Evolutionary conservation across 2,113 vertebrate species (phyloP).

Genomic region (Alces alces): DNA sequence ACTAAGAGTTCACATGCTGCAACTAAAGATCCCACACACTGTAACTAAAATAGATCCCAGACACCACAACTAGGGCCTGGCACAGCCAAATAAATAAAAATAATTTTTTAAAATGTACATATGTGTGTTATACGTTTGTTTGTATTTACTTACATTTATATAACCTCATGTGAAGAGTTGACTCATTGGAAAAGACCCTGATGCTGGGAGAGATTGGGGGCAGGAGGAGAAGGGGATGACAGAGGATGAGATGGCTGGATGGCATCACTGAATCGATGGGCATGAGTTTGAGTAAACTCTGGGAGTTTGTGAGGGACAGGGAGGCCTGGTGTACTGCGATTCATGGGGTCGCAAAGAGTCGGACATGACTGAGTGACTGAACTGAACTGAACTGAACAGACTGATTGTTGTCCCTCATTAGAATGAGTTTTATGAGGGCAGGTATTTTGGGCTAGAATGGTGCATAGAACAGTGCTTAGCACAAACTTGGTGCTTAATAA

Average conservation of each 20-base stretch:
- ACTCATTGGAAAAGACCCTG: no score
- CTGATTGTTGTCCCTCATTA: no score
- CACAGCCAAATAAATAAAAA: not conserved
- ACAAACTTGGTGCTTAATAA: not conserved
- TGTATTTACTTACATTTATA: not conserved
- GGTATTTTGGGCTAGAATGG: not conserved
- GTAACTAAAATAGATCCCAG: not conserved
- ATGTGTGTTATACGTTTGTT: not conserved
- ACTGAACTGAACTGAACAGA: no score
- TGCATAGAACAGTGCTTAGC: not conserved
- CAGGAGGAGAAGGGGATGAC: no score
- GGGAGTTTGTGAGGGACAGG: no score
- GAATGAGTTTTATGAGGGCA: not conserved
- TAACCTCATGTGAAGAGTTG: no score
- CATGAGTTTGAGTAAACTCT: no score
- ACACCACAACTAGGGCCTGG: not conserved
- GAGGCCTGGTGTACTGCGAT: not conserved
- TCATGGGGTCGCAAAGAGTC: not conserved
- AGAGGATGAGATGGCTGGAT: no score
- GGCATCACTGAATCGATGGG: no score
- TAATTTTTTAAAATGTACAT: rapidly evolving
- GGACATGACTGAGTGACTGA: not conserved
- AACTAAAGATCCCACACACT: not conserved
- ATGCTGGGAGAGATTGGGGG: no score
- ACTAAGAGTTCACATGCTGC: not conserved